These are phyloP conservation scores for Zaprionus tsacasi DNA, from an alignment of 1,140 invertebrate genomes.

Conservation along the genomic window DNA sequence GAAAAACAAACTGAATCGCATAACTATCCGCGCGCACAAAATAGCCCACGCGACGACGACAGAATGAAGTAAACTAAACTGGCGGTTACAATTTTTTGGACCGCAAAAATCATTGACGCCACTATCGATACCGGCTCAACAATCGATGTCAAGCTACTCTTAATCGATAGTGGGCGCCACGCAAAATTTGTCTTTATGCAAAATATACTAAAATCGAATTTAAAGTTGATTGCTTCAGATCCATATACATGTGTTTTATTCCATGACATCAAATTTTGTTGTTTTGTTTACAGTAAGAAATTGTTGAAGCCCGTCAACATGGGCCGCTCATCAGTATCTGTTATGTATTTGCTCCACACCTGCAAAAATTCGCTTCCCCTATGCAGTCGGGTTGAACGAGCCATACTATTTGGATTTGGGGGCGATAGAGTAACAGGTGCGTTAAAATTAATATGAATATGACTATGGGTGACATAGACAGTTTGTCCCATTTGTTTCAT, in stretches of 20 bases:
- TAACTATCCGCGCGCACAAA: slow-evolving; percentile 31
- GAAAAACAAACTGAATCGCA: neutral
- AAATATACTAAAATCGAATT: neutral
- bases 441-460: slow-evolving; percentile 58
- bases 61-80: slow-evolving; percentile 41
- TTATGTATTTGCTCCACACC: slow-evolving; percentile 49
- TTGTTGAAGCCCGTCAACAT: slow-evolving; percentile 44
- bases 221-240: neutral
- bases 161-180: slow-evolving; percentile 14
- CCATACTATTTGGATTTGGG: slow-evolving; percentile 17
- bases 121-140: slow-evolving; percentile 3
- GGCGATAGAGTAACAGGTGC: slow-evolving; percentile 30
- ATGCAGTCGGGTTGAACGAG: neutral
- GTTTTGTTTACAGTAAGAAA: slow-evolving; percentile 36
- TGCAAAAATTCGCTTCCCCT: slow-evolving; percentile 56
- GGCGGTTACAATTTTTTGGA: slow-evolving; percentile 38
- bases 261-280: slow-evolving; percentile 12
- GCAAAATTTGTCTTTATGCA: neutral
- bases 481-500: slow-evolving; percentile 34
- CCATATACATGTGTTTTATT: neutral
- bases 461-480: slow-evolving; percentile 58
- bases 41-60: slow-evolving; percentile 35
- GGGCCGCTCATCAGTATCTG: slow-evolving; percentile 27
- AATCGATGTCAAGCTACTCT: neutral
- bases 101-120: slow-evolving; percentile 6